phyloP scores from a whole-genome alignment of 2,888 invertebrate species.

The Kryphioiulus occultus region DNA sequence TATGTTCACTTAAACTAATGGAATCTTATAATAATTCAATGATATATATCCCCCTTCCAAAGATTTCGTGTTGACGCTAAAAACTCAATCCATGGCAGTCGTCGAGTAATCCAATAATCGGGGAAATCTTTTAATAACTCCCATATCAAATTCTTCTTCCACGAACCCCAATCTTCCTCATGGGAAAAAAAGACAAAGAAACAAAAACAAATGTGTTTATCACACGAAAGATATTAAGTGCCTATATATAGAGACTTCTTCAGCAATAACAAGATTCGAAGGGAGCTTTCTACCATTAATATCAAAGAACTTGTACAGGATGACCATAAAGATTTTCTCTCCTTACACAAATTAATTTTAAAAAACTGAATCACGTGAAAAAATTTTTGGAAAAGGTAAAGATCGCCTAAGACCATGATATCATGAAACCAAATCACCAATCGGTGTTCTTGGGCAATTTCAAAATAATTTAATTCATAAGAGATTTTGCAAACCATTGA shows the following conservation, averaged over 20 bases:
- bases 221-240: not conserved
- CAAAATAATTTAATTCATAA: too few relatives aligned
- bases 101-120: slow-evolving; percentile 5
- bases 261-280: not conserved
- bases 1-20: not conserved
- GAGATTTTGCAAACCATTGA: too few relatives aligned
- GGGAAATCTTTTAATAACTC: not conserved
- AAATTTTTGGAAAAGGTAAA: too few relatives aligned
- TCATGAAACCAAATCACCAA: too few relatives aligned
- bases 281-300: not conserved
- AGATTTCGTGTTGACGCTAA: slow-evolving; percentile 5
- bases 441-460: too few relatives aligned
- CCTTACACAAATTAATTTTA: too few relatives aligned
- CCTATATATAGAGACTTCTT: not conserved
- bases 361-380: too few relatives aligned
- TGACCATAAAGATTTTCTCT: too few relatives aligned
- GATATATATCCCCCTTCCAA: not conserved
- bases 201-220: slow-evolving; percentile 5
- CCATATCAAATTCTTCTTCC: not conserved
- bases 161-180: not conserved
- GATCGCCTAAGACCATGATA: too few relatives aligned
- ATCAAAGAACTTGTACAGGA: too few relatives aligned
- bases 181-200: not conserved
- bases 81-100: not conserved
- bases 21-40: not conserved